Base-by-base conservation (phyloP, 2,888 invertebrate species). In the Drosophila quasianomalipes region DNA sequence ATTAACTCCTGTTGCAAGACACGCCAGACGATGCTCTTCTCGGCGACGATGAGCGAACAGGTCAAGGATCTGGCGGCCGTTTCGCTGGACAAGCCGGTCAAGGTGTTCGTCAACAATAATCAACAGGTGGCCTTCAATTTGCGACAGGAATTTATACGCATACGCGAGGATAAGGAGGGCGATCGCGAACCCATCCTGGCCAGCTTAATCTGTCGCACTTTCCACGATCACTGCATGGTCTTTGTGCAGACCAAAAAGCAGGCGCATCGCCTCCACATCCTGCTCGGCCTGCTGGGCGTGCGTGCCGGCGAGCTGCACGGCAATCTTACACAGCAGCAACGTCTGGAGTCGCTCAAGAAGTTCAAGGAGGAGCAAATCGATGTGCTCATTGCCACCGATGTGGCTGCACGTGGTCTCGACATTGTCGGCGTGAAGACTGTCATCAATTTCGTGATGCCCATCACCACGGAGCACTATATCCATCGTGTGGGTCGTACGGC, bases 21-120 rank as follows among this genome's bases (percentile, higher is more conserved):
- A 22, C 95, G 99, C 14, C 99, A 99, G 94, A 99, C 99, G 0
- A 97, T 99, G 96, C 94, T 99, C 69, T 99, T 99, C 94, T 99
- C 99, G 0, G 99, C 99, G 41, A 99, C 99, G 19, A 99, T 99
- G 99, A 98, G 98, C n/a, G 99, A 99, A 64, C 96, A 97, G 93
- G 99, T 99, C n/a, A 97, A 98, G 93, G 98, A 98, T 93, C 94
- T 99, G 65, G 99, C 98, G 0, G 96, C 98, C 0, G 97, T 99
- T 2, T 99, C 99, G 0, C 94, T 99, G 33, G 96, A 96, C 76
- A 97, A 97, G 86, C 99, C 99, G 0, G 97, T 99, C 35, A 97
- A 97, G 92, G 95, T 99, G 67, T 99, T 99, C 93, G 97, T 99
- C 0, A 98, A 99, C 93, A 98, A 97, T 79, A 99, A 99, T 92